Evolutionary conservation across 2,113 vertebrate species (phyloP), one percentile per base, ranked within the genome.

Genomic region (Psittacula cyanocephala): DNA sequence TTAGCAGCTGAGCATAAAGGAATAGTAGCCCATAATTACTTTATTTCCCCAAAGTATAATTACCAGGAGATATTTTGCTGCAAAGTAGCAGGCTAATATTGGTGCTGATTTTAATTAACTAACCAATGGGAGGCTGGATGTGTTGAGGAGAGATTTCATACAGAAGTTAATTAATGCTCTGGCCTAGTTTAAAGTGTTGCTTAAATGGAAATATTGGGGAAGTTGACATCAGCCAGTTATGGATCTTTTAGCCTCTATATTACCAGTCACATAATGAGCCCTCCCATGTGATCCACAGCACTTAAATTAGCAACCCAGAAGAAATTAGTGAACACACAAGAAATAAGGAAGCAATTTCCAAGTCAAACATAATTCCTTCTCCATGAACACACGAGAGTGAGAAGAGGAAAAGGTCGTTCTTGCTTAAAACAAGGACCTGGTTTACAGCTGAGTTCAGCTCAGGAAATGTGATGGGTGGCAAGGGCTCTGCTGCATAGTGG

Each of bases 161-260:
- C 31, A 81, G 68, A 95, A 75, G 31, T 89, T 96, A 97, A 97
- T 97, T 92, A 96, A 86, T 49, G 63, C 47, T 86, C 53, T 95
- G 75, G 77, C 79, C 60, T 82, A 87, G 16, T 93, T 95, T 62
- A 41, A 92, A 91, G 25, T 69, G 72, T 84, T 91, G 53, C 82
- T 93, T 74, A 69, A 78, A 59, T 89, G 94, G 65, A 93, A 96
- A 93, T 25, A 75, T 44, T 25, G 39, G 41, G 46, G 78, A 86
- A 81, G 80, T 6, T 75, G 35, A 41, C 67, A 80, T 41, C 57
- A 90, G 24, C 69, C 72, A 95, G 65, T 88, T 90, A 88, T 12
- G 29, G 64, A 49, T 77, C 64, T 76, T 83, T 55, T 72, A 80
- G 82, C 25, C 79, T 60, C 63, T 44, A 8, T 46, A 39, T 87